phyloP scores from a whole-genome alignment of 2,113 vertebrate genomes.

The Cephalopterus ornatus region DNA sequence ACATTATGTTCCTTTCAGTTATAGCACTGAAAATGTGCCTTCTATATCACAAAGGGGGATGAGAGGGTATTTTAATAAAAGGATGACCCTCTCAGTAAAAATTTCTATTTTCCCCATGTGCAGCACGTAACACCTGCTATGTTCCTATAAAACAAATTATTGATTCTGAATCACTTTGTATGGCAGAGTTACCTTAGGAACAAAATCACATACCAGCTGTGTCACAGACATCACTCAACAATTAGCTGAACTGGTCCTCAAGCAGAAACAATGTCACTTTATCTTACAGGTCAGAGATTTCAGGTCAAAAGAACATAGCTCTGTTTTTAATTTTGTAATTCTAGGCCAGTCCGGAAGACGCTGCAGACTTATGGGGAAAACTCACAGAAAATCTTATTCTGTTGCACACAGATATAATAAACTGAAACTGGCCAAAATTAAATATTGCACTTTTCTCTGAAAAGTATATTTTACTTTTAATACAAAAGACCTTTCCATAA shows the following conservation, averaged over 20 bases:
- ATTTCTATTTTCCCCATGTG: not conserved
- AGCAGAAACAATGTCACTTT: conserved; percentile 12
- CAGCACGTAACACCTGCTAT: not conserved
- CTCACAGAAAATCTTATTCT: not conserved
- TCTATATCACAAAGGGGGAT: not conserved
- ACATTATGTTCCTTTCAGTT: not conserved
- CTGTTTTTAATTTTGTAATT: not conserved
- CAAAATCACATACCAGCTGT: not conserved
- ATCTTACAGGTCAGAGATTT: conserved; percentile 7
- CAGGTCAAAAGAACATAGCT: not conserved
- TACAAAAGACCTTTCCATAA: not conserved
- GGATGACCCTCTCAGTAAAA: not conserved
- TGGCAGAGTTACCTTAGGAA: conserved; percentile 46
- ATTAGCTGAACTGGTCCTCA: conserved; percentile 6
- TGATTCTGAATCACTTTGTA: not conserved
- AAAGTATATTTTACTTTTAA: not conserved
- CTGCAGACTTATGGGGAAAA: not conserved
- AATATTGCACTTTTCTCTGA: not conserved
- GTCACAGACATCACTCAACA: conserved; percentile 6
- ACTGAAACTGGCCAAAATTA: not conserved
- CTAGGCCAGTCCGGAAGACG: not conserved
- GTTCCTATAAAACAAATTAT: not conserved
- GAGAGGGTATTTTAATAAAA: conserved; percentile 28
- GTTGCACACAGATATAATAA: not conserved
- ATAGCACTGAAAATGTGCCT: not conserved